These are phyloP conservation scores for Lampris megalopsis DNA, from an alignment of 2,113 vertebrate genomes.

Conservation along the genomic window DNA sequence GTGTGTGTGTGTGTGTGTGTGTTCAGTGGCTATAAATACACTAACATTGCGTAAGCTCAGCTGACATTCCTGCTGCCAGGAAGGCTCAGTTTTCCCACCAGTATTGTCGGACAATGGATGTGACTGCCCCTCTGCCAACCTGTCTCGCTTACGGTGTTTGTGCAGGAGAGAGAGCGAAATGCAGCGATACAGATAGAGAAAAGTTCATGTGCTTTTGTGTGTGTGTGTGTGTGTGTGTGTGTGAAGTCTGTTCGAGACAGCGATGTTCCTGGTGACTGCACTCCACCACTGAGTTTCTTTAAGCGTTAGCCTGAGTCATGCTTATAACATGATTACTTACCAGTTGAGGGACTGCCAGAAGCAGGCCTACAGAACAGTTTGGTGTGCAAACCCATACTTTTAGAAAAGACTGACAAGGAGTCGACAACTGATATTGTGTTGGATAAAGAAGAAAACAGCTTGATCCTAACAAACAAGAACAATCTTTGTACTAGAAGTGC, in stretches of 20 bases:
- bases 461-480: conserved; percentile 1
- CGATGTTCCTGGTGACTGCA: no score
- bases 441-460: background rate
- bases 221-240: conserved; percentile 2
- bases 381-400: background rate
- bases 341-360: no score
- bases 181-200: no score
- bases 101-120: conserved; percentile 63
- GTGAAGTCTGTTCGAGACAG: background rate
- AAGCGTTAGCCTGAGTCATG: no score
- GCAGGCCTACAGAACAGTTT: background rate
- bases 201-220: no score
- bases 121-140: conserved; percentile 54
- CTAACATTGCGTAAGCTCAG: conserved; percentile 63
- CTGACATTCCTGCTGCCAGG: conserved; percentile 68
- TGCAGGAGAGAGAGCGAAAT: background rate
- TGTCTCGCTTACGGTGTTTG: background rate
- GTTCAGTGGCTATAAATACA: conserved; percentile 74
- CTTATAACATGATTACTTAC: no score
- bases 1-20: background rate
- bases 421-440: background rate
- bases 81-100: conserved; percentile 75
- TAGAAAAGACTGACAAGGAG: background rate
- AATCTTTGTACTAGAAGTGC: background rate
- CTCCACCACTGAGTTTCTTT: no score